These are phyloP conservation scores for Donacobius atricapilla DNA, from an alignment of 2,113 vertebrate genomes.

Conservation along the genomic window DNA sequence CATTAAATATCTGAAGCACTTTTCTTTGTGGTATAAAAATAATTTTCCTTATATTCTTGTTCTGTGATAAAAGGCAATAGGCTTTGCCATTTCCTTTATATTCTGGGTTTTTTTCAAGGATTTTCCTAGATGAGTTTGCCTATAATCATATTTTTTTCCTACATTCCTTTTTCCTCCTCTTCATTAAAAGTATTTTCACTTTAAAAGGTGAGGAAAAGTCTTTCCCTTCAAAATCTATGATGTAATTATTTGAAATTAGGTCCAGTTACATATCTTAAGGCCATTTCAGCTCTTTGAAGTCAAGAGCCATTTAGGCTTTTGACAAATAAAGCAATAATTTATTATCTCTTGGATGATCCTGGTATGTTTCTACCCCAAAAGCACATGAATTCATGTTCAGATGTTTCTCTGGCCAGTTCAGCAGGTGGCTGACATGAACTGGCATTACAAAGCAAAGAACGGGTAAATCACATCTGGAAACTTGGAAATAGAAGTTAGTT, in stretches of 20 bases:
- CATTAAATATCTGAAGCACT: neutral
- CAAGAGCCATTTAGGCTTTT: neutral
- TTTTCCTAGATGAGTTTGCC: neutral
- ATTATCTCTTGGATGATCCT: neutral
- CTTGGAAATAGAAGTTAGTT: neutral
- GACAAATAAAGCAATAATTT: neutral
- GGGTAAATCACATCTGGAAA: neutral
- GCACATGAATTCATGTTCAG: neutral
- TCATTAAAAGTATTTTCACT: neutral
- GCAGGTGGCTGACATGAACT: neutral
- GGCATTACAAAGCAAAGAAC: neutral
- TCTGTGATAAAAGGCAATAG: neutral
- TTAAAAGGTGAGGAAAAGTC: neutral
- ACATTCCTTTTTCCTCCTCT: neutral
- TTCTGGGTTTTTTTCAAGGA: neutral
- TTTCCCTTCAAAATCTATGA: neutral
- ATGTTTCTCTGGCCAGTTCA: neutral
- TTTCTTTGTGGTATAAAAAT: neutral
- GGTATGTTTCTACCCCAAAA: neutral
- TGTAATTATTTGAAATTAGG: neutral
- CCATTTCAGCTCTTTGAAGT: neutral
- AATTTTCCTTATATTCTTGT: neutral
- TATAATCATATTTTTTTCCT: neutral
- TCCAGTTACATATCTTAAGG: neutral
- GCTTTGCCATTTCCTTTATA: neutral